These are phyloP conservation scores for Leucoraja erinaceus DNA, from an alignment of 2,113 vertebrate genomes.

Conservation along the genomic window DNA sequence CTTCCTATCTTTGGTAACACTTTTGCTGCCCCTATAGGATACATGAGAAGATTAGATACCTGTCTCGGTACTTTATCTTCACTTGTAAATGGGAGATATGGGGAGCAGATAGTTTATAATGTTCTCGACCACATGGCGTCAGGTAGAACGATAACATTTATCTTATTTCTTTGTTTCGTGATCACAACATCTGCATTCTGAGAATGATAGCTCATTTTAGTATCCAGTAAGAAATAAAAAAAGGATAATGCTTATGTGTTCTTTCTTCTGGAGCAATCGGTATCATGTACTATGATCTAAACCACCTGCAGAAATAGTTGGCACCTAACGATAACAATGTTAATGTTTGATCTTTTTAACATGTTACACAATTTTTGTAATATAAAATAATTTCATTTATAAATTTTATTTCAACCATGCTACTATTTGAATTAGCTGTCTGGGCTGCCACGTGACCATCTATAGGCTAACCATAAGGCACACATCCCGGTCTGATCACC, in stretches of 20 bases:
- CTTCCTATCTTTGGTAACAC: slow-evolving; percentile 13
- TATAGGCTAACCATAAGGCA: too few relatives aligned
- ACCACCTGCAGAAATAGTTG: background rate
- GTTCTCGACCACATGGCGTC: slow-evolving; percentile 27
- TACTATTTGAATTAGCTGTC: background rate
- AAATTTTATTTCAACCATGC: background rate
- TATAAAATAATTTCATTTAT: background rate
- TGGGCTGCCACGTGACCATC: too few relatives aligned
- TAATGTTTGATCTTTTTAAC: background rate
- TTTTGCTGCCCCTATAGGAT: slow-evolving; percentile 30
- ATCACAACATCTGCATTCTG: slow-evolving; percentile 15
- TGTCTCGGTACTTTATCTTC: background rate
- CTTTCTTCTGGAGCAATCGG: background rate
- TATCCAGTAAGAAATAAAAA: slow-evolving; percentile 1
- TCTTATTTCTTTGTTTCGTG: slow-evolving; percentile 3
- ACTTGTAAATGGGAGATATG: background rate
- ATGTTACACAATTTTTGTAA: background rate
- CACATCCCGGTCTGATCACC: too few relatives aligned
- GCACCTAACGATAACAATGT: background rate
- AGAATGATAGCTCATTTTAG: slow-evolving; percentile 11
- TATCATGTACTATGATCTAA: background rate
- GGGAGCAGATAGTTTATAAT: background rate
- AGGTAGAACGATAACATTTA: slow-evolving; percentile 18
- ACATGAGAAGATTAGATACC: slow-evolving; percentile 22
- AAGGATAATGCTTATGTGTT: slow-evolving; percentile 12